phyloP scores from a whole-genome alignment of 2,797 vertebrate genomes.

The Numenius phaeopus region DNA sequence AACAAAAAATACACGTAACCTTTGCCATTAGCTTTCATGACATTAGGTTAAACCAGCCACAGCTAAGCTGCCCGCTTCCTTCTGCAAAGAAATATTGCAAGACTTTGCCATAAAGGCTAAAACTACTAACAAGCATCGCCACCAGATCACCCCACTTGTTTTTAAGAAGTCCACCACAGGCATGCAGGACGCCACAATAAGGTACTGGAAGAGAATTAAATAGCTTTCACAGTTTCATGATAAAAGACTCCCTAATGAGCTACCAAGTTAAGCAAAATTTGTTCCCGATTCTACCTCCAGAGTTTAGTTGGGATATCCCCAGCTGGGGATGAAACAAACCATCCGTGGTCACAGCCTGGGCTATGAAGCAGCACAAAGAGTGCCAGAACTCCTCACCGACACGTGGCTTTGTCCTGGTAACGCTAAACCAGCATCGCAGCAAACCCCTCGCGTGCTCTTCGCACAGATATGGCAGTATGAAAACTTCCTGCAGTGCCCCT shows the following conservation, averaged over 20 bases:
- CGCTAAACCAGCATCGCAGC: background rate
- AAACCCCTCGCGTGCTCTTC: background rate
- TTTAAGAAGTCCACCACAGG: background rate
- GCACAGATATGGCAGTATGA: background rate
- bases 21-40: background rate
- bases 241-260: slow-evolving; percentile 2
- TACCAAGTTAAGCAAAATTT: background rate
- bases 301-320: background rate
- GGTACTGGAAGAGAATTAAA: background rate
- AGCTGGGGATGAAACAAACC: background rate
- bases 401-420: background rate
- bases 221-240: slow-evolving; percentile 27
- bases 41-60: background rate
- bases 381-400: background rate
- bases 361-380: background rate
- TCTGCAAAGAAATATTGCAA: background rate
- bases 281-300: slow-evolving; percentile 46
- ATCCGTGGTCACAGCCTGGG: background rate
- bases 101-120: background rate
- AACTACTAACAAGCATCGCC: background rate
- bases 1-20: background rate
- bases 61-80: background rate
- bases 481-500: background rate
- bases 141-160: background rate
- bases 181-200: slow-evolving; percentile 1